These are phyloP conservation scores for Holocentrus rufus DNA, from an alignment of 2,797 vertebrate species.

Conservation along the genomic window DNA sequence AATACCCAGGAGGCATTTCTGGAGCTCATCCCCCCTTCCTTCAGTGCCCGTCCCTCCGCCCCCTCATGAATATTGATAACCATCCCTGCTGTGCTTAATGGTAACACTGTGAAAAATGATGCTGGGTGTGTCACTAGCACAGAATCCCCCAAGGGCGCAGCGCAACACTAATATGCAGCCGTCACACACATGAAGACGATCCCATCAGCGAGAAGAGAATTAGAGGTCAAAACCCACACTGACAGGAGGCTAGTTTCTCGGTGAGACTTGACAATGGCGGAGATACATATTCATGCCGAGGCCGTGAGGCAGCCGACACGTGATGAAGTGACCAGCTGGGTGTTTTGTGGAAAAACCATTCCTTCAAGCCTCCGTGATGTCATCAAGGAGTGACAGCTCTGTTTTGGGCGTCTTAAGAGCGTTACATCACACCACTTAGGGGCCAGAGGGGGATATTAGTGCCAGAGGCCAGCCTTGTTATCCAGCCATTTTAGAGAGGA, in stretches of 20 bases:
- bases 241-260: slow-evolving; percentile 30
- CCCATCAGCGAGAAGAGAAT: slow-evolving; percentile 59
- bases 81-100: slow-evolving; percentile 76
- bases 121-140: slow-evolving; percentile 66
- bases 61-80: slow-evolving; percentile 82
- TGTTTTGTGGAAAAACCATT: slow-evolving; percentile 7
- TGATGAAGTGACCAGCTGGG: slow-evolving; percentile 39
- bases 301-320: slow-evolving; percentile 17
- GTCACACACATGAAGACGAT: slow-evolving; percentile 59
- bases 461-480: slow-evolving; percentile 21
- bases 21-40: slow-evolving; percentile 30
- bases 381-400: slow-evolving; percentile 48
- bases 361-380: slow-evolving; percentile 43
- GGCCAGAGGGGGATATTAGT: slow-evolving; percentile 16
- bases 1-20: slow-evolving; percentile 54
- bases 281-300: slow-evolving; percentile 39
- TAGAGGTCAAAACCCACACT: slow-evolving; percentile 48
- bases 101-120: slow-evolving; percentile 77
- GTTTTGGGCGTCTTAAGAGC: slow-evolving; percentile 36
- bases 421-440: slow-evolving; percentile 44
- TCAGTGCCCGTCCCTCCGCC: slow-evolving; percentile 25
- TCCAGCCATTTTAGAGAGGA: slow-evolving; percentile 20
- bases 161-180: slow-evolving; percentile 67
- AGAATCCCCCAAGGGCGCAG: slow-evolving; percentile 60
- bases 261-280: slow-evolving; percentile 19